Evolutionary conservation across 2,888 invertebrate genomes (phyloP), one percentile per base, ranked within the genome.

Genomic region (Scelioninae gen. 1): DNA sequence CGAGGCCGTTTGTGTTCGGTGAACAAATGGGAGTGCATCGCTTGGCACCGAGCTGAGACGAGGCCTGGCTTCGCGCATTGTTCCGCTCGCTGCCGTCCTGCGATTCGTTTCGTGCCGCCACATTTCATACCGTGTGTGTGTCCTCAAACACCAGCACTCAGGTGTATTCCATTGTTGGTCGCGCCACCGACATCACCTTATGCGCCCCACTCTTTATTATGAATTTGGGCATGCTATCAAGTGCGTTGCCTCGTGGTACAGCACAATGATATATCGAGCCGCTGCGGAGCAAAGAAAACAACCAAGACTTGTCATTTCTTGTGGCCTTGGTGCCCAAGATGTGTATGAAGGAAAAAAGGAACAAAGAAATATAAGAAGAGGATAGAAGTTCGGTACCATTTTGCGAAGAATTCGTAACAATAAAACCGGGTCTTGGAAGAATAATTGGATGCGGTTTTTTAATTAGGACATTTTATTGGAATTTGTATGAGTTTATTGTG

Each of bases 1-100:
- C 75, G 87, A 86, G 86, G 86, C 85, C 85, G 87, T 74, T 85
- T 87, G 88, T 87, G 88, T 88, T 89, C 89, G 89, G 91, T 89
- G 91, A 91, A 92, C 92, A 92, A 92, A 92, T 92, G 90, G 90
- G 90, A 87, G 90, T 90, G 89, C 89, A 88, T 88, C 87, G 86
- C 83, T 85, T 88, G 88, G 89, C 88, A 89, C 88, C 55, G 75
- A 79, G 82, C 49, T 78, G 75, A 87, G 86, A 86, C 85, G 86
- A 86, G 82, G 51, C 45, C 34, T 34, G 55, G 85, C 87, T 85
- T 85, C 85, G 87, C 88, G 90, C 91, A 91, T 91, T 91, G 91
- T 91, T 89, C 89, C 87, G 87, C 87, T 86, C 85, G 83, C 82
- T 66, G 71, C 85, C 77, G 82, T 79, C 75, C n/a, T 85, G 75